Evolutionary conservation across 2,888 invertebrate species (phyloP), one percentile per base, ranked within the genome.

Genomic region (Tetropium fuscum): DNA sequence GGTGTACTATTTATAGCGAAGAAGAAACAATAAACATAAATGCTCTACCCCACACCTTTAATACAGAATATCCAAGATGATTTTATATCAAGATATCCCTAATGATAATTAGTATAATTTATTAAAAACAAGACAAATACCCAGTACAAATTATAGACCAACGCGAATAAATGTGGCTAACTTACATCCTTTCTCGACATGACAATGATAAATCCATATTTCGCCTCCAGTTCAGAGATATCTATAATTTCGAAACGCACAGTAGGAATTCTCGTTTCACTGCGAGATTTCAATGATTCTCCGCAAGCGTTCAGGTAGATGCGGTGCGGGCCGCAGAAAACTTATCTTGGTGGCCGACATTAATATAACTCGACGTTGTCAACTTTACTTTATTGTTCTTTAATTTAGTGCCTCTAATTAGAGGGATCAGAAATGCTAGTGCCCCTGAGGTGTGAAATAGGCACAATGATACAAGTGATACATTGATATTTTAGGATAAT

Each of bases 401-500:
- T 78, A 80, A 81, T 81, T 81, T 81, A 81, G 75, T 72, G 74
- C 75, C 78, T 62, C 70, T 81, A 81, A 81, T 81, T 80, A 76
- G 70, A 69, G 78, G 80, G 79, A 80, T 81, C 79, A 75, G 73
- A 74, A 66, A 70, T 69, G 72, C 70, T 74, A 69, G 72, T 76
- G 77, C 75, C 78, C 78, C 70, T 68, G 74, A 79, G 80, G 79
- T 78, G 79, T 72, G 76, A 78, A 78, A 65, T 72, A 71, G 73
- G 72, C 74, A 71, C 71, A 62, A 62, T 63, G 60, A 64, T 60
- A 67, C 64, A 67, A 67, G 73, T 78, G 78, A 78, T 78, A 76
- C 79, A 80, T 80, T 72, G 77, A 76, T 78, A 77, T 81, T 80
- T 79, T 79, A 81, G 77, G 78, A 79, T 81, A 80, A 81, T 81